phyloP scores from a whole-genome alignment of 1,140 invertebrate genomes.

The Ceratosolen solmsi region DNA sequence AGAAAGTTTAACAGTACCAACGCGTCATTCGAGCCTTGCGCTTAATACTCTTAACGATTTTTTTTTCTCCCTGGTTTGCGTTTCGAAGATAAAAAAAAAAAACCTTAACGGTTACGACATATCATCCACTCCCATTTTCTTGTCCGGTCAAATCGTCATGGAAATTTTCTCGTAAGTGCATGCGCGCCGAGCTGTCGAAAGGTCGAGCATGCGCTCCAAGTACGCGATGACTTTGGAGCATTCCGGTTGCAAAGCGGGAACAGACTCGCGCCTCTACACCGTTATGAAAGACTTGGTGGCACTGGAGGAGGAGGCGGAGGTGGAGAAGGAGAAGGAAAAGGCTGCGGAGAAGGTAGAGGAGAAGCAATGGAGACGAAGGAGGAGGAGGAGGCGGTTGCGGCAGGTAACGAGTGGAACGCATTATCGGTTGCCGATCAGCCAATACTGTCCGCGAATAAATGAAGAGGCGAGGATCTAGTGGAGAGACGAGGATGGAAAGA shows the following conservation, averaged over 20 bases:
- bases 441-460: slow-evolving; percentile 53
- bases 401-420: slow-evolving; percentile 53
- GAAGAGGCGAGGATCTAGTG: slow-evolving; percentile 44
- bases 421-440: slow-evolving; percentile 53
- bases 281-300: not conserved
- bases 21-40: not conserved
- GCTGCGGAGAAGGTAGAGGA: not conserved
- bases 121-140: not conserved
- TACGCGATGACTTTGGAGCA: not conserved
- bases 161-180: slow-evolving; percentile 1
- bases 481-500: not conserved
- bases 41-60: not conserved
- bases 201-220: not conserved
- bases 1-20: not conserved
- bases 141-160: not conserved
- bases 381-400: slow-evolving; percentile 7
- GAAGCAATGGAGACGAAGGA: not conserved
- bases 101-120: not conserved
- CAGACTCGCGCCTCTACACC: not conserved
- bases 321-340: not conserved
- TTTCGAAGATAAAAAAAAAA: too few relatives aligned
- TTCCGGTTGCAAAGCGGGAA: not conserved
- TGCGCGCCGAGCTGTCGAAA: not conserved
- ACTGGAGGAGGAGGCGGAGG: too few relatives aligned
- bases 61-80: not conserved